Evolutionary conservation across 2,888 invertebrate species (phyloP).

Genomic region (Dicyrtomina minuta): DNA sequence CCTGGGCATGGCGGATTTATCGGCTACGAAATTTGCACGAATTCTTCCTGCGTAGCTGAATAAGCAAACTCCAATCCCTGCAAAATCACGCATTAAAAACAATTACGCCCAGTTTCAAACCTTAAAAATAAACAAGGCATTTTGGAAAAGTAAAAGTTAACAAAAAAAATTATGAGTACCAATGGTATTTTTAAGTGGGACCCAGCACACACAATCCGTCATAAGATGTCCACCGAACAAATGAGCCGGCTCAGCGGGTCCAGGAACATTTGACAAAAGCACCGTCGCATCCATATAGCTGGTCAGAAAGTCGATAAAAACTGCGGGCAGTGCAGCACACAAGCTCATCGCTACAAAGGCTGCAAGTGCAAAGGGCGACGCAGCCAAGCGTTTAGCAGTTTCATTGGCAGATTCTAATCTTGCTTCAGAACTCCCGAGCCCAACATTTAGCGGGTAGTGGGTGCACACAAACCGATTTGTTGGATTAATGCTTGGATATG

Average conservation of each 20-base stretch:
- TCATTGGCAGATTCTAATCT: slow-evolving; percentile 44
- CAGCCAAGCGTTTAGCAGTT: slow-evolving; percentile 36
- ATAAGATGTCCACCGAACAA: slow-evolving; percentile 50
- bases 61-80: slow-evolving; percentile 49
- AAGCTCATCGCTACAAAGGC: slow-evolving; percentile 45
- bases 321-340: slow-evolving; percentile 45
- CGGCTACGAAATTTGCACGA: slow-evolving; percentile 48
- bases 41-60: slow-evolving; percentile 50
- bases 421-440: slow-evolving; percentile 39
- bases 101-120: too few relatives aligned
- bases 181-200: slow-evolving; percentile 47
- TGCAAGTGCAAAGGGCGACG: slow-evolving; percentile 41
- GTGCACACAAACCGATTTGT: slow-evolving; percentile 48
- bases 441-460: slow-evolving; percentile 40
- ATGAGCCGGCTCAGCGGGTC: slow-evolving; percentile 45
- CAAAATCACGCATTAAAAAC: too few relatives aligned
- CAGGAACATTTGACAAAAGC: slow-evolving; percentile 51
- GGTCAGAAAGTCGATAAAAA: slow-evolving; percentile 42
- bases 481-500: slow-evolving; percentile 47
- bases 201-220: slow-evolving; percentile 49
- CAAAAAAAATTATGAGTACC: slow-evolving; percentile 42
- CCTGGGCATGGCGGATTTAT: slow-evolving; percentile 41
- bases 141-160: too few relatives aligned
- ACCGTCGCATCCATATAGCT: slow-evolving; percentile 43
- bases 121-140: too few relatives aligned